phyloP scores from a whole-genome alignment of 30 jellyfish, hydroid and myxozoan genomes.

The Hydractinia echinata region DNA sequence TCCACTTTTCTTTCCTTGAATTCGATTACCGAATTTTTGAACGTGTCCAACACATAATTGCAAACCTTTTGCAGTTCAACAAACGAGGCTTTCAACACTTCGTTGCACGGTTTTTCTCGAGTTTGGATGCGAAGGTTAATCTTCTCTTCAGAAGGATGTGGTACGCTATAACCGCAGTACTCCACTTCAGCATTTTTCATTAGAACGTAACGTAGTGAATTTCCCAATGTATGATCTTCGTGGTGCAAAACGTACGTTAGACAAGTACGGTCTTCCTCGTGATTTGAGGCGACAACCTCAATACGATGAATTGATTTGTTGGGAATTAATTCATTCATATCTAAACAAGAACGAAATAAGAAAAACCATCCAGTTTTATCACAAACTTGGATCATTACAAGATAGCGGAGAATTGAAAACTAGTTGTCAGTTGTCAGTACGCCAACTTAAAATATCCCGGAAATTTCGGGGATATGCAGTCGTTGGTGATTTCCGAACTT shows the following conservation, averaged over 20 bases:
- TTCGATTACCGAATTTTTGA: conserved; percentile 43
- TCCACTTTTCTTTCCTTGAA: conserved; percentile 23
- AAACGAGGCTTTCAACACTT: conserved; percentile 56
- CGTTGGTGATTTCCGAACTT: too few species aligned
- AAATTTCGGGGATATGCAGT: too few species aligned
- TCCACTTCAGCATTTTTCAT: conserved; percentile 79
- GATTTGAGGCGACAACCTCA: conserved; percentile 17
- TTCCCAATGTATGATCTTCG: conserved; percentile 90
- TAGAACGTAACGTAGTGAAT: conserved; percentile 71
- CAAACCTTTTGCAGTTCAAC: conserved; percentile 42
- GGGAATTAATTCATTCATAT: conserved; percentile 28
- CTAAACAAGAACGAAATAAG: not conserved
- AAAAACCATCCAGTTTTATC: not conserved
- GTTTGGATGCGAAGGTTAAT: conserved; percentile 86
- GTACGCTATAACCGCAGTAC: conserved; percentile 89
- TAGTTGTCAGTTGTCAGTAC: too few species aligned
- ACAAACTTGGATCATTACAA: not conserved
- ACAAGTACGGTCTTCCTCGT: conserved; percentile 68
- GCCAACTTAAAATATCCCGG: too few species aligned
- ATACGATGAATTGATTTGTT: not conserved
- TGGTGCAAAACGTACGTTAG: conserved; percentile 67
- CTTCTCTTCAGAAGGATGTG: conserved; percentile 94
- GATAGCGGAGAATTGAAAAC: not conserved
- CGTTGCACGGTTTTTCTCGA: conserved; percentile 31
- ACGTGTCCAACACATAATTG: conserved; percentile 53